phyloP scores from a whole-genome alignment of 2,113 vertebrate genomes.

The Gasterosteus aculeatus region DNA sequence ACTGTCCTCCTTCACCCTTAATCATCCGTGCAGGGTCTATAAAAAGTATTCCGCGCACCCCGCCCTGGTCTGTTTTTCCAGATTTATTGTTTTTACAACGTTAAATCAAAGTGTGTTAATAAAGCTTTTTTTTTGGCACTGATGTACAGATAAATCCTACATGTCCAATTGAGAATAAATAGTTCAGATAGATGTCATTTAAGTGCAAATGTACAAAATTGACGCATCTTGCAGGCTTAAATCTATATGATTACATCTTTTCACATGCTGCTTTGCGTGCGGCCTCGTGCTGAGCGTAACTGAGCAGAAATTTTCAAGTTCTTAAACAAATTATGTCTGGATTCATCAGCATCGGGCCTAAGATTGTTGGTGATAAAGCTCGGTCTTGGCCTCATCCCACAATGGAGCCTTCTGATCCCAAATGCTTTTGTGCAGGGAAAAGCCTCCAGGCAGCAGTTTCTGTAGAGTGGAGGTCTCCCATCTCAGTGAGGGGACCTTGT shows the following conservation, averaged over 20 bases:
- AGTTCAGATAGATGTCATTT: neutral
- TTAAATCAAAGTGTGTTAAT: constrained; percentile 17
- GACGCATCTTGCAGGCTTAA: neutral
- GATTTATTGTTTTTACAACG: neutral
- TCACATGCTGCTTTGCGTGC: neutral
- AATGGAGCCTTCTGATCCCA: neutral
- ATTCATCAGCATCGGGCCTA: neutral
- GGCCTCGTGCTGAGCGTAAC: neutral
- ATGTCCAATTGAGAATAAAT: constrained; percentile 9
- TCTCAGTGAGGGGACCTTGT: neutral
- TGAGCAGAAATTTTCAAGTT: neutral
- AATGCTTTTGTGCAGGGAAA: neutral
- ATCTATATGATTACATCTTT: neutral
- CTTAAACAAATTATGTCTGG: neutral
- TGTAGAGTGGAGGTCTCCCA: too few relatives aligned
- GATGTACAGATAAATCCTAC: constrained; percentile 5
- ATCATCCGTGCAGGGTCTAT: constrained; percentile 17
- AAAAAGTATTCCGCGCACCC: constrained; percentile 12
- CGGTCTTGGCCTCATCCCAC: neutral
- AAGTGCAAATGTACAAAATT: neutral
- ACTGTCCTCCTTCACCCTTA: constrained; percentile 47
- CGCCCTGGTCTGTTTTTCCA: constrained; percentile 12
- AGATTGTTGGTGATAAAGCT: neutral
- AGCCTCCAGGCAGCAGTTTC: neutral
- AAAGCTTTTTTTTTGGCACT: constrained; percentile 41